phyloP scores from a whole-genome alignment of 2,888 invertebrate genomes.

The Folsomia manolachei region DNA sequence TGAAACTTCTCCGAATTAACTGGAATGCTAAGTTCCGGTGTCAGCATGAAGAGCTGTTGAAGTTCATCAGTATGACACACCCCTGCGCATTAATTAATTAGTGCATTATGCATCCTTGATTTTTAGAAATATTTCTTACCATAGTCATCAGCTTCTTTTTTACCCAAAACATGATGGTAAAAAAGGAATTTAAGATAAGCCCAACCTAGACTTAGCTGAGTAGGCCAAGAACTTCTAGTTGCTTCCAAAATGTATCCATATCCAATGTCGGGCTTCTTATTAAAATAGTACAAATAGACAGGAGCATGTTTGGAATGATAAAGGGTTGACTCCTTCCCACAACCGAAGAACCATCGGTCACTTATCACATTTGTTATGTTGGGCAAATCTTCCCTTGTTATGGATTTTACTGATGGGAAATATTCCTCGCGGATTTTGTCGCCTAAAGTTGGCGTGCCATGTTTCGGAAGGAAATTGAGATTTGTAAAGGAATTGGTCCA shows the following conservation, averaged over 20 bases:
- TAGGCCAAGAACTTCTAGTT: conserved; percentile 16
- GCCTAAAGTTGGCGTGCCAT: conserved; percentile 11
- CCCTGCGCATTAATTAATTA: conserved; percentile 12
- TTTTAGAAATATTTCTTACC: conserved; percentile 18
- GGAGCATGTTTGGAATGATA: conserved; percentile 30
- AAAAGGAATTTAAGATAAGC: conserved; percentile 19
- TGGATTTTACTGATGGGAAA: not conserved
- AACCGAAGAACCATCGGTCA: conserved; percentile 31
- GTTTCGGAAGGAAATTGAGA: not conserved
- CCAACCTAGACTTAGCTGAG: conserved; percentile 17
- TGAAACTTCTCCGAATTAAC: conserved; percentile 30
- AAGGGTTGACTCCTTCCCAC: conserved; percentile 24
- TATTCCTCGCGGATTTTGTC: conserved; percentile 18
- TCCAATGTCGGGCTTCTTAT: conserved; percentile 28
- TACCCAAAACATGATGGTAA: conserved; percentile 17
- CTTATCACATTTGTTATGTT: conserved; percentile 32
- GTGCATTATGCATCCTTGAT: not conserved
- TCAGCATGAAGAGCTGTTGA: conserved; percentile 25
- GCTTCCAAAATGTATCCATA: conserved; percentile 27
- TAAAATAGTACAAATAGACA: conserved; percentile 35
- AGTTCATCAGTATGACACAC: conserved; percentile 35
- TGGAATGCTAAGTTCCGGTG: conserved; percentile 21
- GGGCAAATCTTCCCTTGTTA: conserved; percentile 19
- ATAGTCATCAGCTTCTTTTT: conserved; percentile 19
- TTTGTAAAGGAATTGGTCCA: conserved; percentile 26